phyloP scores from a whole-genome alignment of 2,113 vertebrate species.

The Macquaria australasica region DNA sequence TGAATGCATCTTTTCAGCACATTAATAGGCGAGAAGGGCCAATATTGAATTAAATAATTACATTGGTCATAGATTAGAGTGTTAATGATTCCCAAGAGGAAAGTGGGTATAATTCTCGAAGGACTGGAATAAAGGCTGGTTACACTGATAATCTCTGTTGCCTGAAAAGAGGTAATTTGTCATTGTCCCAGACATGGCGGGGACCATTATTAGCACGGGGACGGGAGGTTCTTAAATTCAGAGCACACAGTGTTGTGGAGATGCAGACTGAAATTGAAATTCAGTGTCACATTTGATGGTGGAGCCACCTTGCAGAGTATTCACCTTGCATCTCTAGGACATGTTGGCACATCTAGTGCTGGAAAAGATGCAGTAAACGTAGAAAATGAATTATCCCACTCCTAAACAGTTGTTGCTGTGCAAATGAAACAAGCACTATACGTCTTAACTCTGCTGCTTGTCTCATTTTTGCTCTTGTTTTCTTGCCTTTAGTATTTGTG shows the following conservation, averaged over 20 bases:
- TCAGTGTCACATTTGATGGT: conserved; percentile 9
- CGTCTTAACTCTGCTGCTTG: background rate
- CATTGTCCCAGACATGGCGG: background rate
- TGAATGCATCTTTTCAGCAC: background rate
- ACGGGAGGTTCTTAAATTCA: conserved; percentile 1
- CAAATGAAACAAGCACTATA: background rate
- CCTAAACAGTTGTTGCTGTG: background rate
- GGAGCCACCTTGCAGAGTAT: conserved; percentile 8
- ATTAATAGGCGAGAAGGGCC: background rate
- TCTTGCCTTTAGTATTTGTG: background rate
- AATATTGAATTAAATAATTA: conserved; percentile 5
- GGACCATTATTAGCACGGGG: background rate
- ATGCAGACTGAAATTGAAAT: conserved; percentile 29
- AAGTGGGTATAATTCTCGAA: background rate
- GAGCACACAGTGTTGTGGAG: background rate
- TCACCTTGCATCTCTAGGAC: conserved; percentile 18
- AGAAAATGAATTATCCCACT: background rate
- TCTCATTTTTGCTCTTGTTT: background rate
- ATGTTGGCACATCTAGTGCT: background rate
- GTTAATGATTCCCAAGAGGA: background rate
- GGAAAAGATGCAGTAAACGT: background rate
- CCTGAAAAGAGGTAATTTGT: conserved; percentile 31
- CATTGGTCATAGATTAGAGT: background rate
- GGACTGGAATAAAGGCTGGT: background rate
- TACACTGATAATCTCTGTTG: conserved; percentile 4